A percentile compares a stretch with the other conserved stretches of the same genome.
These are phyloP conservation scores for Spodoptera picta DNA, from an alignment of 2,888 invertebrate species.

Conservation along the genomic window DNA sequence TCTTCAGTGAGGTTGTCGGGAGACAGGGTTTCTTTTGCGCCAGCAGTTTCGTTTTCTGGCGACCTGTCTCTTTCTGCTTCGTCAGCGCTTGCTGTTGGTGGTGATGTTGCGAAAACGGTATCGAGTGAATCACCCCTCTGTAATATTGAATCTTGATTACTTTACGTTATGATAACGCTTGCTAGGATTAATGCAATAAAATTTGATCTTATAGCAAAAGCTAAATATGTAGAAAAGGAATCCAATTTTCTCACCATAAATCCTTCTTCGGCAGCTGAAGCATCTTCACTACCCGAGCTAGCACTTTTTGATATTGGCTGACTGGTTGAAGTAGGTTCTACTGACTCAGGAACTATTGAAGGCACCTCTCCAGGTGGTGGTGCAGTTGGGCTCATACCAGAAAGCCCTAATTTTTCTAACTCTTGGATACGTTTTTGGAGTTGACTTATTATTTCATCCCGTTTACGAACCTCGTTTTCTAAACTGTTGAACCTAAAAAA, in stretches of 20 bases:
- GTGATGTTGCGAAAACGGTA: conserved; percentile 90
- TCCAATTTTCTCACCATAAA: conserved; percentile 78
- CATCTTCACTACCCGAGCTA: conserved; percentile 85
- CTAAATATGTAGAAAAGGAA: too few relatives aligned
- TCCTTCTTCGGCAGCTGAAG: conserved; percentile 82
- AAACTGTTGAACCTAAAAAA: conserved; percentile 90
- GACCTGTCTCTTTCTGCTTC: conserved; percentile 70
- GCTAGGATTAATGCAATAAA: too few relatives aligned
- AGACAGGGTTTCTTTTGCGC: conserved; percentile 54
- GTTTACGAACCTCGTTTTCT: conserved; percentile 93
- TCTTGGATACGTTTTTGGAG: conserved; percentile 92
- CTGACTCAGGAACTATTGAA: conserved; percentile 27
- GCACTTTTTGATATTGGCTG: conserved; percentile 68
- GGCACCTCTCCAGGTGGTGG: conserved; percentile 51
- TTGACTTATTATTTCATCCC: conserved; percentile 94
- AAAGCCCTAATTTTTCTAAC: conserved; percentile 86
- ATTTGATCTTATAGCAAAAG: too few relatives aligned
- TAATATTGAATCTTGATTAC: conserved; percentile 45
- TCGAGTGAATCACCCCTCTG: conserved; percentile 91
- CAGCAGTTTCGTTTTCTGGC: conserved; percentile 46
- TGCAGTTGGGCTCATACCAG: conserved; percentile 55
- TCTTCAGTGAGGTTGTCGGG: conserved; percentile 78
- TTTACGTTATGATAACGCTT: too few relatives aligned
- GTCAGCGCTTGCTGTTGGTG: conserved; percentile 80
- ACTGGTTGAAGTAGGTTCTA: conserved; percentile 48